Evolutionary conservation across 2,797 vertebrate genomes (phyloP), one percentile per base, ranked within the genome.

Genomic region (Chloroceryle inda): DNA sequence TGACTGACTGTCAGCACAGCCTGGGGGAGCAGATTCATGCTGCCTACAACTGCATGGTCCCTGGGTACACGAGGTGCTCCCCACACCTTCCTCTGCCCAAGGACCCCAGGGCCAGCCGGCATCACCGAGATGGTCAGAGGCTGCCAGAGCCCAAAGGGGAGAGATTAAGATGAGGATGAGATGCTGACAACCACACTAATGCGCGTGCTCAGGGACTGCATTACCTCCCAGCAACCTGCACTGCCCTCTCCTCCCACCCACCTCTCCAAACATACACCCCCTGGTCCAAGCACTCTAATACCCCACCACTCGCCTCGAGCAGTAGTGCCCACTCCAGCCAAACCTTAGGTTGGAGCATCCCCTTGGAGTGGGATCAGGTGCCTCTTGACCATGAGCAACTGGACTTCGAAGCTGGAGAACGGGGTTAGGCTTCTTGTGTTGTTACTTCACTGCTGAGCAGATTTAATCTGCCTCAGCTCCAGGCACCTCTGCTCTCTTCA

Each of bases 171-270:
- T 6, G 10, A 74, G 49, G 45, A 29, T 14, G 45, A 77, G 50
- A 13, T 37, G 50, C 37, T 64, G 63, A 56, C 37, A 66, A 11
- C 26, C 18, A 5, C n/a, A 9, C 20, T 15, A 4, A 7, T 1
- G 3, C 2, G 69, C 31, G 31, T 0, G 0, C 52, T 37, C 26
- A 18, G 44, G 29, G 29, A 52, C 50, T 7, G 1, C 24, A 9
- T 3, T 0, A 0, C 18, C 56, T 37, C 64, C 29, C 4, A n/a
- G 35, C 5, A 11, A 33, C 9, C 20, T 3, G 1, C 11, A 1
- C 17, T 20, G 64, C 45, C 31, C 61, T 44, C 35, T 47, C 19
- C 31, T 44, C 33, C 20, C 40, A 19, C 3, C 7, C 11, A 4
- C 12, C 29, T 31, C 66, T 31, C 33, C 71, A 29, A 33, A 56